phyloP scores from a whole-genome alignment of 2,888 invertebrate genomes.

The Plagodis dolabraria region DNA sequence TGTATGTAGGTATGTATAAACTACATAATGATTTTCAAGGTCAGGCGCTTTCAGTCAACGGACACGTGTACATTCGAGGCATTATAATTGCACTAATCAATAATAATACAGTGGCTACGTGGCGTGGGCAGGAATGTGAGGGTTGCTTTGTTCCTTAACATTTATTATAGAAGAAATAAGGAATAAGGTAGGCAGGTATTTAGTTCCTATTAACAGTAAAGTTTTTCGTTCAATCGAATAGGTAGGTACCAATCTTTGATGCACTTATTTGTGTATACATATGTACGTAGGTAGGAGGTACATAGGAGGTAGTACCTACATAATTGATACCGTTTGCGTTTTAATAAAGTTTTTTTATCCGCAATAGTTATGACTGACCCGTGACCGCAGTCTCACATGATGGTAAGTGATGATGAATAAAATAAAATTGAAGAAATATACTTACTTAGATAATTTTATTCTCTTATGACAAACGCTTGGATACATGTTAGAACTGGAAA shows the following conservation, averaged over 20 bases:
- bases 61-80: constrained; percentile 49
- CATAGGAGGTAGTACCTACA: too few species aligned
- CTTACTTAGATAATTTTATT: too few species aligned
- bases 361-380: too few species aligned
- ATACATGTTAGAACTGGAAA: too few species aligned
- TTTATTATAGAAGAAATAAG: neutral
- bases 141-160: constrained; percentile 32
- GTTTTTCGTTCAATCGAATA: neutral
- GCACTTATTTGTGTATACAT: too few species aligned
- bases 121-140: constrained; percentile 18
- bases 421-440: too few species aligned
- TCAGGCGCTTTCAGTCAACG: constrained; percentile 61
- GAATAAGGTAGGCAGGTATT: neutral
- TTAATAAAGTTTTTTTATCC: too few species aligned
- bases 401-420: too few species aligned
- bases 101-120: constrained; percentile 30
- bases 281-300: too few species aligned
- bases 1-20: constrained; percentile 41
- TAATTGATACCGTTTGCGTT: too few species aligned
- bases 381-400: too few species aligned
- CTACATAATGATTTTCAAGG: constrained; percentile 69
- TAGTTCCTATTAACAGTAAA: neutral
- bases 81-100: constrained; percentile 48
- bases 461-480: too few species aligned
- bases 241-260: neutral